These are phyloP conservation scores for Pomatostomus ruficeps DNA, from an alignment of 2,113 vertebrate species.

Conservation along the genomic window DNA sequence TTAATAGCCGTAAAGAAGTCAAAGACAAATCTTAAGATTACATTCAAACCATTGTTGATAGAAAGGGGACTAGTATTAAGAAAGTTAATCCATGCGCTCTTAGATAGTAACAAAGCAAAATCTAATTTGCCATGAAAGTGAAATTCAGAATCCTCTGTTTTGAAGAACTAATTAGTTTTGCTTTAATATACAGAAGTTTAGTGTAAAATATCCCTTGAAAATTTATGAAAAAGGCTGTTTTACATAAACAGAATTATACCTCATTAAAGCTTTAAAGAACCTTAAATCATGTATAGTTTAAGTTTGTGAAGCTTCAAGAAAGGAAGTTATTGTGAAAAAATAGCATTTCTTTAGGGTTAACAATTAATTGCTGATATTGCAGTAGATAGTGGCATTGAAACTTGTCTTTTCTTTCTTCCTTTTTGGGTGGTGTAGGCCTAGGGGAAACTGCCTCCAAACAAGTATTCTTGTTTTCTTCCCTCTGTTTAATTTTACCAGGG, in stretches of 20 bases:
- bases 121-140: constrained; percentile 17
- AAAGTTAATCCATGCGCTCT: not conserved
- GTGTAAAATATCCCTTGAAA: constrained; percentile 12
- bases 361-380: not conserved
- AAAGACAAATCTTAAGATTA: not conserved
- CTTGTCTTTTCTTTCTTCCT: not conserved
- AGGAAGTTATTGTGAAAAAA: not conserved
- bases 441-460: not conserved
- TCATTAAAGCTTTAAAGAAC: not conserved
- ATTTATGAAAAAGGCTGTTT: not conserved
- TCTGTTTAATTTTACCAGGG: not conserved
- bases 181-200: not conserved
- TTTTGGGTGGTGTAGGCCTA: not conserved
- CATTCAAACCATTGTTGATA: not conserved
- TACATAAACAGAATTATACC: not conserved
- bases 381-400: not conserved
- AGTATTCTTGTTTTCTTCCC: not conserved
- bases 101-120: not conserved
- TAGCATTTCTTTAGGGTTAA: not conserved
- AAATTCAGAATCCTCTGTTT: not conserved
- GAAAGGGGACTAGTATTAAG: not conserved
- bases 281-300: not conserved
- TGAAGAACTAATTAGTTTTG: constrained; percentile 29
- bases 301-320: not conserved
- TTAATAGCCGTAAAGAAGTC: not conserved